Evolutionary conservation across 2,888 invertebrate genomes (phyloP), one percentile per base, ranked within the genome.

Genomic region (Polyploca ridens): DNA sequence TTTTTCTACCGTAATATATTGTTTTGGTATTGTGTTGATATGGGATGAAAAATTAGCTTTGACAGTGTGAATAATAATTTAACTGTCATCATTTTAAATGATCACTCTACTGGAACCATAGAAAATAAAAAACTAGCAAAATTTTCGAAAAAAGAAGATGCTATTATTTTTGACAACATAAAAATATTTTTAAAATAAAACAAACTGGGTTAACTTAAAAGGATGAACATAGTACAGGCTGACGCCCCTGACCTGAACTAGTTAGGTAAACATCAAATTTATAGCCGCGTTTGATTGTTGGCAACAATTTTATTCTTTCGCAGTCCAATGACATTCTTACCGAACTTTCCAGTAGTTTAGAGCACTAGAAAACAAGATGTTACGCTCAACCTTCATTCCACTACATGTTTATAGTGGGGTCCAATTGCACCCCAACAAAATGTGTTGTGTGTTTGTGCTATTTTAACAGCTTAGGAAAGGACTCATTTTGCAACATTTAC

Each of bases 221-320:
- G 16, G 16, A 19, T 19, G 54, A 54, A 54, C 10, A 19, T 54
- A 54, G 54, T 10, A 54, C 54, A 54, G 54, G 54, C 54, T 54
- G 6, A n/a, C 19, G n/a, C 49, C 8, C 75, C 96, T 95, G 95
- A 97, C 97, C 97, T 97, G 97, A 97, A 92, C 97, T 97, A 93
- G 97, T 97, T 91, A 97, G 95, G 95, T 97, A 97, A 87, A 97
- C 96, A 94, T 97, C 97, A 92, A 96, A 96, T 90, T 95, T 95
- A 93, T 96, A 96, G 90, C 97, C 97, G 90, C 97, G 95, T 95
- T 96, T 97, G 90, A 97, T 95, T 76, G 97, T 95, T 85, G 97
- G 97, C 87, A 97, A 96, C 89, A 96, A 95, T 95, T 97, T 97
- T 88, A 97, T 95, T 90, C 97, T 96, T 89, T 95, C 94, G 88